phyloP scores from a whole-genome alignment of 2,888 invertebrate genomes.

The Helobdella robusta region DNA sequence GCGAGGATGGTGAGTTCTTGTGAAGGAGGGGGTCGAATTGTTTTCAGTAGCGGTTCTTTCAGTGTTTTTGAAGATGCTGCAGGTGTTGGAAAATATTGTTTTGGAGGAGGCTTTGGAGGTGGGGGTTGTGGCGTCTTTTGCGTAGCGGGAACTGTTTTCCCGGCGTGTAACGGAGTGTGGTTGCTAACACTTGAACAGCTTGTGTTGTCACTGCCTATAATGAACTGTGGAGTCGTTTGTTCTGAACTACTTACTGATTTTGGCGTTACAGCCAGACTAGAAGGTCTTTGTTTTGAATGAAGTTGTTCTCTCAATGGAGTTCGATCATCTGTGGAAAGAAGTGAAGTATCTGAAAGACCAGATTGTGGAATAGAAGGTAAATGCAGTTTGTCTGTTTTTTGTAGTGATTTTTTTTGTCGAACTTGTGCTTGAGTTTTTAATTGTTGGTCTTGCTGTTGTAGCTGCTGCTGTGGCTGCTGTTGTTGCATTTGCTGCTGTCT shows the following conservation, averaged over 20 bases:
- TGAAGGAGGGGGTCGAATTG: no score
- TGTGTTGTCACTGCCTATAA: slow-evolving; percentile 19
- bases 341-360: slow-evolving; percentile 15
- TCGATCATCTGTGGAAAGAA: background rate
- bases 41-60: slow-evolving; percentile 2
- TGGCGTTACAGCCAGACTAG: slow-evolving; percentile 21
- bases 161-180: no score
- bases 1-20: no score
- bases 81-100: background rate
- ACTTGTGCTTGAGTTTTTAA: background rate
- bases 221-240: background rate
- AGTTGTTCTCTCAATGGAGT: no score
- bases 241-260: slow-evolving; percentile 18
- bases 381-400: background rate
- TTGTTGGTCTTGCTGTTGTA: background rate
- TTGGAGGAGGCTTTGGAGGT: no score
- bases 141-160: no score
- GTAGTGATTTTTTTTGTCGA: background rate
- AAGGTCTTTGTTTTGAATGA: slow-evolving; percentile 16
- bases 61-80: background rate
- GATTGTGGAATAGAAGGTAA: slow-evolving; percentile 20
- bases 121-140: no score
- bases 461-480: background rate
- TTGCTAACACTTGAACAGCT: slow-evolving; percentile 22
- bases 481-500: background rate